Conservation (phyloP, 1,140 invertebrate species). For the Mactra quadrangularis region DNA sequence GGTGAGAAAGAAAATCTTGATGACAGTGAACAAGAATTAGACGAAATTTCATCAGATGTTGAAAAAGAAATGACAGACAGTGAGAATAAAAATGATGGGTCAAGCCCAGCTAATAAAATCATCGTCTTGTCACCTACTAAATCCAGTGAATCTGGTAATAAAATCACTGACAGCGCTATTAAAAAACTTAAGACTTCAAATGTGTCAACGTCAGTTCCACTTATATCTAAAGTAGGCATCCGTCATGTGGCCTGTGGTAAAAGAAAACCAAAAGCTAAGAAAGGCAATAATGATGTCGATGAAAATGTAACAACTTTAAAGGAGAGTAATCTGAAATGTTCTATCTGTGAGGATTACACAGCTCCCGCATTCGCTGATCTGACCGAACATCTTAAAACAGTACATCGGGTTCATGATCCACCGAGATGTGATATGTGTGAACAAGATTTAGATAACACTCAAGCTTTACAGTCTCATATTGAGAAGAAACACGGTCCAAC, state of each 20-base stretch:
- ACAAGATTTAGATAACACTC: conserved; percentile 47
- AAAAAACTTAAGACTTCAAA: conserved; percentile 46
- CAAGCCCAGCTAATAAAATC: background rate
- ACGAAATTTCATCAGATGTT: background rate
- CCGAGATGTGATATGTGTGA: conserved; percentile 68
- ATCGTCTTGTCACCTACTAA: background rate
- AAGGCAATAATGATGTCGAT: conserved; percentile 15
- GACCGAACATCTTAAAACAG: conserved; percentile 41
- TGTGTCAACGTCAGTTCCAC: conserved; percentile 46
- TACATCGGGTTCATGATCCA: conserved; percentile 34
- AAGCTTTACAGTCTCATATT: conserved; percentile 52
- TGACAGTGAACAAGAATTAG: conserved; percentile 50
- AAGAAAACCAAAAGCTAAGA: conserved; percentile 1
- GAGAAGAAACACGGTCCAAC: conserved; percentile 64
- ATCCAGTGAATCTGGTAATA: background rate
- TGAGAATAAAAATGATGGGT: background rate
- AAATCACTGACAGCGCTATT: conserved; percentile 39
- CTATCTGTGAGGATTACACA: conserved; percentile 34
- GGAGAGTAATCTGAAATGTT: conserved; percentile 38
- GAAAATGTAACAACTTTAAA: background rate
- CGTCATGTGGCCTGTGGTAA: conserved; percentile 23
- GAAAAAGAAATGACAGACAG: conserved; percentile 10
- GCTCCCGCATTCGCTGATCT: conserved; percentile 25
- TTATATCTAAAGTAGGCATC: conserved; percentile 48
- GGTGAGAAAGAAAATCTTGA: conserved; percentile 16